Evolutionary conservation across 2,113 vertebrate species (phyloP).

Genomic region (Cricetomys ansorgei): DNA sequence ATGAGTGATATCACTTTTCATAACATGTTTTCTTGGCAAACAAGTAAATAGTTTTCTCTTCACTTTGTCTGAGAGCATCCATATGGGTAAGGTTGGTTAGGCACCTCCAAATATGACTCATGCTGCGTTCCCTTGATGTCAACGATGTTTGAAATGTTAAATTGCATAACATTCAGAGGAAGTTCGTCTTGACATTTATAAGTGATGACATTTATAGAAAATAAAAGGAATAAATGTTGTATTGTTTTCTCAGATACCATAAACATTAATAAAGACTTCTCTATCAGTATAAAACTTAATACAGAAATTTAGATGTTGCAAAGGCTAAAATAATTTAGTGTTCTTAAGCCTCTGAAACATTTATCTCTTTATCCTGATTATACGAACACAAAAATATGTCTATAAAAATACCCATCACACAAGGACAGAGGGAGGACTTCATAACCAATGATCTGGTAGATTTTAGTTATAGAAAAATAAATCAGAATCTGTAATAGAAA

Average conservation of each 20-base stretch:
- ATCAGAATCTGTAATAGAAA: background rate
- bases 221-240: conserved; percentile 53
- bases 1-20: background rate
- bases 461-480: background rate
- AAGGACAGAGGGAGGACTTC: background rate
- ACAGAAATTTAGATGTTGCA: conserved; percentile 3
- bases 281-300: conserved; percentile 16
- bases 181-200: conserved; percentile 61
- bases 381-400: background rate
- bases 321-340: conserved; percentile 19
- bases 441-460: background rate
- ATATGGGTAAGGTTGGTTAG: background rate
- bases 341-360: background rate
- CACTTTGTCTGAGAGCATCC: background rate
- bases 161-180: conserved; percentile 11
- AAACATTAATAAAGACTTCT: conserved; percentile 35
- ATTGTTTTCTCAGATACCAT: conserved; percentile 31
- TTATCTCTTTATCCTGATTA: background rate
- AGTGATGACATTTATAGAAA: conserved; percentile 63
- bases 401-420: background rate
- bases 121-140: conserved; percentile 52
- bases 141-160: conserved; percentile 56
- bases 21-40: background rate
- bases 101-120: background rate
- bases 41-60: conserved; percentile 46